phyloP scores from a whole-genome alignment of 2,888 invertebrate genomes.

The Andrena fulva region DNA sequence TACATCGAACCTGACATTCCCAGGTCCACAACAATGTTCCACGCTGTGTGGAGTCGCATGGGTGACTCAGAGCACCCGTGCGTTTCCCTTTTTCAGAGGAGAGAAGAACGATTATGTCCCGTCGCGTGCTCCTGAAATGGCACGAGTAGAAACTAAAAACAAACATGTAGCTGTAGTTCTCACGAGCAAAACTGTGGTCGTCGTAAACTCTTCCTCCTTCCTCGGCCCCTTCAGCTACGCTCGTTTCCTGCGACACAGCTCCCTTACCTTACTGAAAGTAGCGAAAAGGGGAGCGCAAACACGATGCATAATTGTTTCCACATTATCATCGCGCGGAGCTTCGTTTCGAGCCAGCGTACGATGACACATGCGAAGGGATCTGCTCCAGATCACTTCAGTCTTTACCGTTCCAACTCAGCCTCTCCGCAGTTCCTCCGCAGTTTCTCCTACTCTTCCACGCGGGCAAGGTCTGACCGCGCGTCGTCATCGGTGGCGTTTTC shows the following conservation, averaged over 20 bases:
- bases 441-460: slow-evolving; percentile 10
- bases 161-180: too few relatives aligned
- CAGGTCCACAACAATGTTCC: slow-evolving; percentile 22
- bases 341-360: slow-evolving; percentile 33
- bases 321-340: slow-evolving; percentile 26
- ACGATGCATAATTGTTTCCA: not conserved
- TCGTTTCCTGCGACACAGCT: too few relatives aligned
- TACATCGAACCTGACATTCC: slow-evolving; percentile 36
- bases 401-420: slow-evolving; percentile 24
- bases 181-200: too few relatives aligned
- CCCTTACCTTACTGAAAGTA: too few relatives aligned
- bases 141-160: too few relatives aligned
- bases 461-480: slow-evolving; percentile 3
- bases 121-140: too few relatives aligned
- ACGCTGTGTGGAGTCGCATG: not conserved
- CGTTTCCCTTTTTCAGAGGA: not conserved
- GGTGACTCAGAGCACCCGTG: not conserved
- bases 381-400: slow-evolving; percentile 26
- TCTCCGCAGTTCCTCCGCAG: not conserved
- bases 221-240: too few relatives aligned
- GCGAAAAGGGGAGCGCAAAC: too few relatives aligned
- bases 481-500: not conserved
- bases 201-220: too few relatives aligned
- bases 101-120: not conserved
- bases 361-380: slow-evolving; percentile 27